Evolutionary conservation across 2,113 vertebrate genomes (phyloP).

Genomic region (Myodes glareolus): DNA sequence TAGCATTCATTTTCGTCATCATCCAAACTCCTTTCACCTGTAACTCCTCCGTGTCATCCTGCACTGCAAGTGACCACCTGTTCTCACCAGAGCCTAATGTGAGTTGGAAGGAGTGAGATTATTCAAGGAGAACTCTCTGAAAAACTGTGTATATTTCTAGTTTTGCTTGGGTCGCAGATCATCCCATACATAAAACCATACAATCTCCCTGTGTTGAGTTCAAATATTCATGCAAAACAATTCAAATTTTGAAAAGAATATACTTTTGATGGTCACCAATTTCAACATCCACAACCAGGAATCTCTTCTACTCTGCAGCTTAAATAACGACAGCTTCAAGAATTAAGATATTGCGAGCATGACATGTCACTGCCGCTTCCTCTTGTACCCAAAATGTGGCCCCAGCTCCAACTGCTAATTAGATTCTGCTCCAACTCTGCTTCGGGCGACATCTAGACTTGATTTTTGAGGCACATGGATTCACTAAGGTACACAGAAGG

Average conservation of each 20-base stretch:
- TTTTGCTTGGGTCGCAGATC: background rate
- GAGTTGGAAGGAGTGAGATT: background rate
- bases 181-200: background rate
- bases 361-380: background rate
- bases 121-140: background rate
- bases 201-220: background rate
- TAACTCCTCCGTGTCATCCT: background rate
- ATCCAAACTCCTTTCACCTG: background rate
- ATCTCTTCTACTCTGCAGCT: background rate
- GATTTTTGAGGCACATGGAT: slow-evolving; percentile 42
- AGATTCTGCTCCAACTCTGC: slow-evolving; percentile 21
- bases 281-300: background rate
- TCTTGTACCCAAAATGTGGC: background rate
- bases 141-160: background rate
- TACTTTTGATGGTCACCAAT: background rate
- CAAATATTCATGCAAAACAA: background rate
- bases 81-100: background rate
- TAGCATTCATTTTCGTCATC: background rate
- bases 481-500: background rate
- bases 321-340: background rate
- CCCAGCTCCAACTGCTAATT: slow-evolving; percentile 39
- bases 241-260: background rate
- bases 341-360: background rate
- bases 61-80: background rate
- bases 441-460: slow-evolving; percentile 40